Base-by-base conservation (phyloP, 2,113 vertebrate genomes). In the Melanocharis versteri region DNA sequence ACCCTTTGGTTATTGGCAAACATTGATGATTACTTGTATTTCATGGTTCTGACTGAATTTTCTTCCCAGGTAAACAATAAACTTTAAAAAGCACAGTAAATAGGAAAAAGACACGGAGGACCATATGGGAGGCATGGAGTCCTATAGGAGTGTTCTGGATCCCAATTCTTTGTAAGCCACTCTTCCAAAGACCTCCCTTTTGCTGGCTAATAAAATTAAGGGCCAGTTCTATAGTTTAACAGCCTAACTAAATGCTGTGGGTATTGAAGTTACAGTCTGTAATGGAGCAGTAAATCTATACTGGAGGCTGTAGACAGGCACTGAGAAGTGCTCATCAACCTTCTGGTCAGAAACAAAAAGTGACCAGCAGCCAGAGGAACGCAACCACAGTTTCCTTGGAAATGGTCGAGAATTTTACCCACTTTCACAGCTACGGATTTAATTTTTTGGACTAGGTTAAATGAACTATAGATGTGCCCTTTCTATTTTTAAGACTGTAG, bases 21-120 rank as follows among this genome's bases (percentile, higher is more conserved):
- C 56, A 69, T 48, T 88, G 35, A 54, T 48, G 42, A 88, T 81
- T 71, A 60, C 48, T 90, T 81, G 47, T 77, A 62, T 92, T 94
- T 81, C 60, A 57, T 56, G n/a, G 6, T 78, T 90, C 51, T 96
- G 69, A 42, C 13, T 76, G 53, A 75, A 76, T 94, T 89, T 90
- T 70, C 69, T 93, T 86, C 53, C 21, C 83, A 96, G 85, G 85
- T 96, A 93, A 96, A 88, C 35, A 84, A 65, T 79, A 75, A 87
- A 56, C 37, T 83, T 81, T 30, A 71, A 78, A 90, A 81, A 48
- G 2, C 28, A 54, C 22, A 68, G 4, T 62, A 75, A 86, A 93
- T 24, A 35, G 18, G 28, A 89, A 69, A 73, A 78, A 91, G 45
- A 24, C 35, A 66, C 11, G 57, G 13, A 77, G 50, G 58, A 83